Evolutionary conservation across 2,888 invertebrate genomes (phyloP).

Genomic region (Noctuana brunneofusca): DNA sequence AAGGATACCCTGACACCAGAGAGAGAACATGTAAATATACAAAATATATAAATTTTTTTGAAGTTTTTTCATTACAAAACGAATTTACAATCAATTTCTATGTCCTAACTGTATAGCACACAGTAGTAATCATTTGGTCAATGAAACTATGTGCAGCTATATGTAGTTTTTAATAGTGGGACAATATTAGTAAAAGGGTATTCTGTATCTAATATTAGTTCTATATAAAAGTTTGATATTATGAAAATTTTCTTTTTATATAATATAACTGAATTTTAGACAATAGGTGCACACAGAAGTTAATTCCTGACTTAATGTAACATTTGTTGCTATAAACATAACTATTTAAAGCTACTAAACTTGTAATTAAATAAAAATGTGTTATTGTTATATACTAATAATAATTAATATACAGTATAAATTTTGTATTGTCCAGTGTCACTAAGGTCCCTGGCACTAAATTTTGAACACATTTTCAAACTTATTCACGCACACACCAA

Average conservation of each 20-base stretch:
- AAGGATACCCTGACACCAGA: constrained; percentile 26
- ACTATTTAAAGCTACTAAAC: background rate
- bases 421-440: constrained; percentile 35
- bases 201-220: background rate
- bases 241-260: too few species aligned
- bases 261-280: too few species aligned
- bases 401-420: background rate
- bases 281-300: too few species aligned
- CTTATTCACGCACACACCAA: constrained; percentile 5
- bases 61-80: background rate
- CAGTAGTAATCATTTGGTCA: background rate
- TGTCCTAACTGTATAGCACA: too few species aligned
- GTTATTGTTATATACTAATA: background rate
- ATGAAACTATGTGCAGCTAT: background rate
- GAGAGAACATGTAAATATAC: constrained; percentile 2
- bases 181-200: too few species aligned
- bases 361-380: background rate
- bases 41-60: background rate
- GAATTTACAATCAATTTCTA: background rate
- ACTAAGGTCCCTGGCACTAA: constrained; percentile 51
- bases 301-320: too few species aligned
- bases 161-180: too few species aligned
- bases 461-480: constrained; percentile 64
- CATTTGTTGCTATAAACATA: too few species aligned
- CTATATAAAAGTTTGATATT: background rate